Evolutionary conservation across 2,113 vertebrate genomes (phyloP), one percentile per base, ranked within the genome.

Genomic region (Urocynchramus pylzowi): DNA sequence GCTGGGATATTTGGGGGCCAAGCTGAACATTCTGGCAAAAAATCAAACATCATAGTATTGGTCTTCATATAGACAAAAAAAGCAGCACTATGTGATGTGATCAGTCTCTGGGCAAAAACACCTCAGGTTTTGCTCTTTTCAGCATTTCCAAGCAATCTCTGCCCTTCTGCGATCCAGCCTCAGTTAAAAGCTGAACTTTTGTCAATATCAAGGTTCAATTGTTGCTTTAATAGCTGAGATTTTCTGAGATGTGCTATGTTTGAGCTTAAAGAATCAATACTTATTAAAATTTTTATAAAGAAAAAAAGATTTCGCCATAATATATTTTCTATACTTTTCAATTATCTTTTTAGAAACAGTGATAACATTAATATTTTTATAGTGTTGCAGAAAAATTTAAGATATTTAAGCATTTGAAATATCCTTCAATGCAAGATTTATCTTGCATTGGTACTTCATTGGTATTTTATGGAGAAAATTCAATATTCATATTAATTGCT

Each of bases 391-490:
- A 60, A 5, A 87, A 81, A 70, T 23, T 37, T 65, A 56, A 84
- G n/a, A 17, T 42, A 10, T 78, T 61, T 83, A 80, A 73, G 57
- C 5, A 37, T 11, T 73, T 18, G 7, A 82, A 83, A 5, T 49
- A 16, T 41, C 16, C n/a, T 80, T 80, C 30, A 77, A 10, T 49
- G 13, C 2, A 2, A 65, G 31, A 71, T 74, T 83, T 90, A 39
- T 63, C 18, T 86, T 39, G 26, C 12, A 41, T 8, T 35, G 23
- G 3, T 60, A 44, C 9, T 49, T 35, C 35, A 35, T 15, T 24
- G 59, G 67, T 27, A 91, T 84, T 83, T 95, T 57, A 89, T 39
- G 31, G 22, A 59, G 17, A 65, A 75, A 91, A 90, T 71, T 82
- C 54, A 80, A 45, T 76, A 84, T 70, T 60, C 11, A 70, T 80